phyloP scores from a whole-genome alignment of 1,140 invertebrate species.

The Diploscapter pachys region DNA sequence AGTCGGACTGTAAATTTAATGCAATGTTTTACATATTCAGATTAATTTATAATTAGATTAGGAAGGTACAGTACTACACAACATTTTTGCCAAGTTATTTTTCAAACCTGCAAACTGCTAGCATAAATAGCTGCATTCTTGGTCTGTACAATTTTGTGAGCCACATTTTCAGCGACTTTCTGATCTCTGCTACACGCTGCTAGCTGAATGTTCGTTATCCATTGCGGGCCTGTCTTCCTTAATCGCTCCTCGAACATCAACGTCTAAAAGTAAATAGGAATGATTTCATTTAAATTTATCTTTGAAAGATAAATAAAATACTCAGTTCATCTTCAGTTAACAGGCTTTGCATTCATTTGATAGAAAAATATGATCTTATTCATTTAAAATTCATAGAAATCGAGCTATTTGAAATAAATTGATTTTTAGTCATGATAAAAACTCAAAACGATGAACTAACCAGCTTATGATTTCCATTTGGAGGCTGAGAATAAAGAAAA shows the following conservation, averaged over 20 bases:
- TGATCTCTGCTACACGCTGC: conserved; percentile 55
- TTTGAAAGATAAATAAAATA: too few species aligned
- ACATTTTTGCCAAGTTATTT: too few species aligned
- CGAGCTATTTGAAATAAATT: background rate
- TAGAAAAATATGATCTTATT: too few species aligned
- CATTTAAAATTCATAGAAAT: too few species aligned
- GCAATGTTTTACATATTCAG: background rate
- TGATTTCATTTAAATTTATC: too few species aligned
- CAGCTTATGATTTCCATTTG: too few species aligned
- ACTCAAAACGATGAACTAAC: conserved; percentile 19
- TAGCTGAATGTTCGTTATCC: conserved; percentile 48
- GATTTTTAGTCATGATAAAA: conserved; percentile 1
- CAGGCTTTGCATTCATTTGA: too few species aligned
- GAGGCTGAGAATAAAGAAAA: conserved; percentile 46
- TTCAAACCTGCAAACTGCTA: too few species aligned
- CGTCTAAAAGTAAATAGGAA: conserved; percentile 22
- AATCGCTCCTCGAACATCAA: conserved; percentile 43
- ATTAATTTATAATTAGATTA: too few species aligned
- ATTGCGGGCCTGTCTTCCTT: conserved; percentile 41
- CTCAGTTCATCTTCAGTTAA: too few species aligned
- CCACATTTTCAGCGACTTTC: conserved; percentile 42
- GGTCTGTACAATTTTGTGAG: conserved; percentile 46
- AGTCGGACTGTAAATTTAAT: conserved; percentile 26
- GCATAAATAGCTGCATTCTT: conserved; percentile 50
- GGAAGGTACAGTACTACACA: too few species aligned